Evolutionary conservation across 2,888 invertebrate genomes (phyloP), one percentile per base, ranked within the genome.

Genomic region (Hypercompe scribonia): DNA sequence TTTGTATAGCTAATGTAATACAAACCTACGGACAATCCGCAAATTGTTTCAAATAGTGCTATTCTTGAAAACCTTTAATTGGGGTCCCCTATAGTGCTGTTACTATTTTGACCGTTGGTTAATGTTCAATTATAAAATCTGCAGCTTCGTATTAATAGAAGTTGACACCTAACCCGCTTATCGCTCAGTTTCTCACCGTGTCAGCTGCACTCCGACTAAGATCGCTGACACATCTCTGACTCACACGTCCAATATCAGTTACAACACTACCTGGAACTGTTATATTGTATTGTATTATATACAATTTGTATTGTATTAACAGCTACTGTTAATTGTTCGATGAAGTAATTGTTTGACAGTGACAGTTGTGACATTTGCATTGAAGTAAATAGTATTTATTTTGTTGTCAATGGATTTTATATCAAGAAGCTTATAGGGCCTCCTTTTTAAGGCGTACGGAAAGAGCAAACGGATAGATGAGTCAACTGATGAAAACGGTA

Each of bases 201-300:
- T 42, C 5, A 39, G 13, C n/a, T 21, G 0, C 7, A 3, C 24
- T 64, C 34, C 77, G 28, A 70, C 81, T 70, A 80, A 78, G 72
- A 81, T 67, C 42, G 87, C 88, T 88, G 88, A 88, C 86, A 78
- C 83, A 78, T 68, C 77, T 79, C 78, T 83, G 84, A 86, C 72
- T 87, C 79, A 85, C 74, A 76, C 71, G 36, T 68, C 79, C 58
- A 66, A 80, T 76, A 83, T 84, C 83, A 74, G 65, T 81, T 83
- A 78, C 85, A 78, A 70, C 72, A 84, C 69, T 84, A 83, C 78
- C 68, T 50, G 72, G 83, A 83, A 83, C 66, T 65, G 46, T 66
- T 46, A 64, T 71, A 73, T 76, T 65, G 66, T 75, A 72, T 72
- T 71, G 65, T 71, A 64, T 66, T 68, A 61, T 33, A 68, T 68